phyloP scores from a whole-genome alignment of 2,113 vertebrate genomes.

The Phyllostomus discolor region DNA sequence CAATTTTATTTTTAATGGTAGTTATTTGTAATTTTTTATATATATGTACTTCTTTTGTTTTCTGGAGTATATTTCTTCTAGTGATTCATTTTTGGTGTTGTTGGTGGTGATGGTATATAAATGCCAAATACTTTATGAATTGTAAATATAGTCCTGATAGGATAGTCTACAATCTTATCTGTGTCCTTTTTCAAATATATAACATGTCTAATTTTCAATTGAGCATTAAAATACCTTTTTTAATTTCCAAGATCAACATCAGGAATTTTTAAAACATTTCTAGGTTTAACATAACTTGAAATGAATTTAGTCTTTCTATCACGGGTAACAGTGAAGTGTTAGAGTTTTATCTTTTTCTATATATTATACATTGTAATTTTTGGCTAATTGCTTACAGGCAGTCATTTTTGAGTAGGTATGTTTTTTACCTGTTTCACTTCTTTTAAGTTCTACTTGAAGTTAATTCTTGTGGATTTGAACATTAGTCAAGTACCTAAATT shows the following conservation, averaged over 20 bases:
- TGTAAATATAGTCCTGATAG: background rate
- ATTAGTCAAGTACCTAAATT: background rate
- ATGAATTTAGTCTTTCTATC: background rate
- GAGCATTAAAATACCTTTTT: background rate
- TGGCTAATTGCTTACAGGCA: background rate
- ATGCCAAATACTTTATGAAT: background rate
- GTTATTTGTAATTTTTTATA: background rate
- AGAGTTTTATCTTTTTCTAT: background rate
- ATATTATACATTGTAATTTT: background rate
- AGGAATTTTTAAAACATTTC: background rate
- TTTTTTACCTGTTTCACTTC: background rate
- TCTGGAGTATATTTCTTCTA: background rate
- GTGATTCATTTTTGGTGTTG: background rate
- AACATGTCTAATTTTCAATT: slow-evolving; percentile 1
- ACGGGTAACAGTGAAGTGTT: background rate
- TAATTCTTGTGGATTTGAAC: background rate
- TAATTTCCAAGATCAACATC: background rate
- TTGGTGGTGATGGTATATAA: background rate
- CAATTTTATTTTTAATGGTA: background rate
- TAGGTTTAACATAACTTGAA: background rate
- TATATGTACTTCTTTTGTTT: background rate
- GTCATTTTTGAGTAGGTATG: background rate
- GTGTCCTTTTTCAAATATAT: background rate
- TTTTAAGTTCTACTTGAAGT: background rate
- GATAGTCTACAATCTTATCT: background rate